Evolutionary conservation across 2,113 vertebrate species (phyloP), one percentile per base, ranked within the genome.

Genomic region (Festucalex cinctus): DNA sequence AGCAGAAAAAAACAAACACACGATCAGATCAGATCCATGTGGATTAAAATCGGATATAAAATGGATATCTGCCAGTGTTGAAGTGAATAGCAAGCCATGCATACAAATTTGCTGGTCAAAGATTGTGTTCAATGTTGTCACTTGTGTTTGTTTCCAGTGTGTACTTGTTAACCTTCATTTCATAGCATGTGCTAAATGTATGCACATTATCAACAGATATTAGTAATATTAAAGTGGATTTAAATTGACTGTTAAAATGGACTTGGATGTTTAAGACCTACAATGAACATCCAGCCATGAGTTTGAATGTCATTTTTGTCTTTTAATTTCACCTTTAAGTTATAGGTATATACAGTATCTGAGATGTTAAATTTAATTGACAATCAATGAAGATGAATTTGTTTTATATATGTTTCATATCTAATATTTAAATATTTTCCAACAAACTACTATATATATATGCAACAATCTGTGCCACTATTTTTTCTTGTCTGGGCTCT

Each of bases 401-500:
- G 26, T 36, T 51, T 1, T 46, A 17, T 54, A 32, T 63, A 17
- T 64, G 24, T 64, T 43, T 36, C 6, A 22, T n/a, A 35, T 62
- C 3, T 44, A 3, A 68, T 71, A 26, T 64, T 64, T 16, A 24
- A n/a, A 46, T 44, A 43, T 26, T 6, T 62, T 57, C 3, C 1
- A 36, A 20, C 26, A 28, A 62, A 56, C 22, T 69, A 39, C 46
- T 63, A 3, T 41, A 17, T 44, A 1, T 60, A 53, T 54, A 63
- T 63, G 69, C 70, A 28, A 76, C 57, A 81, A 82, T 68, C 53
- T 81, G 53, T 87, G 69, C 54, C n/a, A 53, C 63, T 57, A 81
- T 71, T 80, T 75, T 62, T 84, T 81, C 74, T 17, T 68, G 78
- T 63, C 76, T 83, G 71, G 81, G 81, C 84, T 80, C 76, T 82